Evolutionary conservation across 1,140 invertebrate species (phyloP).

Genomic region (Conus betulinus): DNA sequence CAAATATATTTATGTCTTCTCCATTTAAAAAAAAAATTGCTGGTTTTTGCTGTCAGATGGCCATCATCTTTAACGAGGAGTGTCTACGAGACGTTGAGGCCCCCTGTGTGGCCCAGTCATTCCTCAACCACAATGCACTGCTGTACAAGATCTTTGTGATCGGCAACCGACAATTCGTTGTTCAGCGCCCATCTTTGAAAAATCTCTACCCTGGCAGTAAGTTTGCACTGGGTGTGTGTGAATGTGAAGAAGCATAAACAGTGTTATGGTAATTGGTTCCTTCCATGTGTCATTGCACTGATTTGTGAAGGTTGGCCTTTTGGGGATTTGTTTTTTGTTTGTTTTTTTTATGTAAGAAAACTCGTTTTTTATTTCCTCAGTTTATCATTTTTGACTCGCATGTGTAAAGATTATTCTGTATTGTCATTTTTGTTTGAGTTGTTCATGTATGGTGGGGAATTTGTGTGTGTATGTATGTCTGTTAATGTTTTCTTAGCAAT

Average conservation of each 20-base stretch:
- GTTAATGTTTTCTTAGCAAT: no score
- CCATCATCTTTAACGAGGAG: conserved; percentile 89
- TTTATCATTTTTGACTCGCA: no score
- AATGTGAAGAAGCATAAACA: no score
- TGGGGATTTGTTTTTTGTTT: not conserved
- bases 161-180: conserved; percentile 86
- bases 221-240: conserved; percentile 37
- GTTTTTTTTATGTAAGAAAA: not conserved
- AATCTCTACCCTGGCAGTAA: conserved; percentile 87
- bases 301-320: not conserved
- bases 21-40: no score
- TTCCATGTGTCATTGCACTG: not conserved
- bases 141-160: conserved; percentile 92
- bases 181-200: conserved; percentile 90
- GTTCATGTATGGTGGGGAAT: no score
- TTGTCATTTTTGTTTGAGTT: no score
- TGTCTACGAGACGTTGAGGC: conserved; percentile 85
- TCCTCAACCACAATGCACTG: conserved; percentile 92
- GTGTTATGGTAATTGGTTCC: not conserved
- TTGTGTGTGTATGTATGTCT: no score
- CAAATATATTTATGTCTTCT: no score
- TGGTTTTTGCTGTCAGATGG: conserved; percentile 81
- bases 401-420: no score
- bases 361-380: no score
- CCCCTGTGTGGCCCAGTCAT: conserved; percentile 92